phyloP scores from a whole-genome alignment of 2,888 invertebrate species.

The Unio pictorum region DNA sequence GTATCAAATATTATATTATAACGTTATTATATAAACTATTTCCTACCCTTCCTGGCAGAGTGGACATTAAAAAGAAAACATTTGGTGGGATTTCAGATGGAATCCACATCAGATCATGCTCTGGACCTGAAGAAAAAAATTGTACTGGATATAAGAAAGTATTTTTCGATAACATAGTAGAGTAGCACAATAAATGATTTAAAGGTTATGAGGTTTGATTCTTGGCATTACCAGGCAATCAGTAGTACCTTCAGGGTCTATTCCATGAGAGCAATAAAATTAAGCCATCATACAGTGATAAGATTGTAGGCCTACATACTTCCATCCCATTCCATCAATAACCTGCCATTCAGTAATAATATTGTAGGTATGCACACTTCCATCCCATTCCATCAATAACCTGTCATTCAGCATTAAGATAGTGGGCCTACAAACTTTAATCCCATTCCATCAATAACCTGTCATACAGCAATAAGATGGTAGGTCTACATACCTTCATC shows the following conservation, averaged over 20 bases:
- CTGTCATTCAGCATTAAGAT: conserved; percentile 14
- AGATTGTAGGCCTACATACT: conserved; percentile 16
- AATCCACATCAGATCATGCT: conserved; percentile 56
- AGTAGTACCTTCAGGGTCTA: conserved; percentile 35
- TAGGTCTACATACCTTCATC: conserved; percentile 25
- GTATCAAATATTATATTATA: neutral
- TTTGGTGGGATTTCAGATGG: conserved; percentile 50
- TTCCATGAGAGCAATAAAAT: conserved; percentile 20
- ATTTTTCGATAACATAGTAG: neutral
- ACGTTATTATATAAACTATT: neutral
- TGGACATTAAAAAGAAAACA: conserved; percentile 54
- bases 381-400: conserved; percentile 46
- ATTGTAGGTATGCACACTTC: conserved; percentile 16
- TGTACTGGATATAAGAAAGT: neutral
- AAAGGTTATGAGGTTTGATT: no score
- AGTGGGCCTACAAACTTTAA: conserved; percentile 19
- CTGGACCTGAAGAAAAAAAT: conserved; percentile 33
- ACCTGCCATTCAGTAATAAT: conserved; percentile 15
- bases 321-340: conserved; percentile 44
- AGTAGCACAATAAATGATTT: conserved; percentile 2
- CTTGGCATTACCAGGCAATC: no score
- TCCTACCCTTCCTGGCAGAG: conserved; percentile 58
- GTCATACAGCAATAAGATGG: conserved; percentile 6
- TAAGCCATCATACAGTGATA: conserved; percentile 15
- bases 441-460: conserved; percentile 53